Conservation (phyloP, 1,140 invertebrate genomes). For the Phortica variegata region DNA sequence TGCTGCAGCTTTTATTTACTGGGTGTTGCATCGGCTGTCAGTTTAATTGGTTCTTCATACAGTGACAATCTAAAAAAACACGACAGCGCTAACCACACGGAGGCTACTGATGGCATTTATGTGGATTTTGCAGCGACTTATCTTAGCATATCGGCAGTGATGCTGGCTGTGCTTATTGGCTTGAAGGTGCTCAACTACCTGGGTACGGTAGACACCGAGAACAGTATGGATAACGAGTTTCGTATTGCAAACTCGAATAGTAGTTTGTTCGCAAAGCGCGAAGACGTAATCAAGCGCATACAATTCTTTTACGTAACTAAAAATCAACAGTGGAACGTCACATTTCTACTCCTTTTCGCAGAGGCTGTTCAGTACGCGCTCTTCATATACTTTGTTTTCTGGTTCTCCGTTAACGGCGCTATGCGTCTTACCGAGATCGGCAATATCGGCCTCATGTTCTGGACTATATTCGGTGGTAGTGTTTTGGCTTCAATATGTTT, state of each 20-base stretch:
- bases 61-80: constrained; percentile 24
- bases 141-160: constrained; percentile 28
- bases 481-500: constrained; percentile 22
- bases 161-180: constrained; percentile 37
- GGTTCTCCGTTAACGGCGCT: constrained; percentile 40
- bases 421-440: constrained; percentile 29
- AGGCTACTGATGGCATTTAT: constrained; percentile 44
- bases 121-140: constrained; percentile 46
- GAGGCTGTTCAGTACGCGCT: constrained; percentile 46
- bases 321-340: constrained; percentile 48
- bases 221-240: constrained; percentile 47
- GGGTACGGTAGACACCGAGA: constrained; percentile 38
- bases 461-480: constrained; percentile 42
- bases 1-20: constrained; percentile 44
- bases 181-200: constrained; percentile 41
- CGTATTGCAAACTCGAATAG: constrained; percentile 48
- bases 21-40: constrained; percentile 41
- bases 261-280: constrained; percentile 39
- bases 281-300: constrained; percentile 42
- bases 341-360: constrained; percentile 38
- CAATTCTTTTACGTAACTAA: constrained; percentile 53
- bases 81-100: constrained; percentile 22
- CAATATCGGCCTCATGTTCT: constrained; percentile 39
- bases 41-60: constrained; percentile 36
- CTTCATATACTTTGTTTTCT: constrained; percentile 46